Evolutionary conservation across 2,797 vertebrate species (phyloP), one percentile per base, ranked within the genome.

Genomic region (Pempheris klunzingeri): DNA sequence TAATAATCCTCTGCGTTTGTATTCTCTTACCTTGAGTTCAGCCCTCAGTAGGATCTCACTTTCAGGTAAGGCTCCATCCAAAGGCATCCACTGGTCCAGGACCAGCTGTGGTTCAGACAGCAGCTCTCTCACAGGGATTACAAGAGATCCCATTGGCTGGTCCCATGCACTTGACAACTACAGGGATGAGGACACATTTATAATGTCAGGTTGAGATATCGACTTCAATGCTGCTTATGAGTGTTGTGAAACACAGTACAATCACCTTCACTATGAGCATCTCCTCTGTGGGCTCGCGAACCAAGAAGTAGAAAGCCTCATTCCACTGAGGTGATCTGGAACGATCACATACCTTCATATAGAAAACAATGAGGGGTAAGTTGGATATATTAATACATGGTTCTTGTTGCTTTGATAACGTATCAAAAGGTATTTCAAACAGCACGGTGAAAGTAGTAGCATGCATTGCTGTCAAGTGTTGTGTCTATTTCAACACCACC

Each of bases 181-280:
- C n/a, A 49, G 9, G 52, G 1, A 28, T 2, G 15, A 50, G 11
- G 46, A 66, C 12, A 57, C 30, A 47, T 39, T 15, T 13, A 20
- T 34, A 11, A 74, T 15, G 38, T 22, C 47, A 52, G 22, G 20
- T n/a, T 15, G 46, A 46, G 30, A 64, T 52, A 50, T 18, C 59
- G 22, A 14, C 7, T 72, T 57, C 17, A 38, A 26, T 34, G 13
- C 5, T 47, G 4, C 11, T 36, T 24, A n/a, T 32, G 47, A 50
- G 17, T 17, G 34, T 2, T 7, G 2, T 61, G 46, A 71, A n/a
- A 59, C 13, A 52, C 10, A 52, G 26, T 11, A 22, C 5, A 71
- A 68, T 72, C 82, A 98, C 97, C 95, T 97, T 97, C 28, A 98
- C 49, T 55, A 97, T 94, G 84, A 99, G 94, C 38, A 90, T 95